Conservation (phyloP, 2,888 invertebrate genomes). For the Malachius bipustulatus region DNA sequence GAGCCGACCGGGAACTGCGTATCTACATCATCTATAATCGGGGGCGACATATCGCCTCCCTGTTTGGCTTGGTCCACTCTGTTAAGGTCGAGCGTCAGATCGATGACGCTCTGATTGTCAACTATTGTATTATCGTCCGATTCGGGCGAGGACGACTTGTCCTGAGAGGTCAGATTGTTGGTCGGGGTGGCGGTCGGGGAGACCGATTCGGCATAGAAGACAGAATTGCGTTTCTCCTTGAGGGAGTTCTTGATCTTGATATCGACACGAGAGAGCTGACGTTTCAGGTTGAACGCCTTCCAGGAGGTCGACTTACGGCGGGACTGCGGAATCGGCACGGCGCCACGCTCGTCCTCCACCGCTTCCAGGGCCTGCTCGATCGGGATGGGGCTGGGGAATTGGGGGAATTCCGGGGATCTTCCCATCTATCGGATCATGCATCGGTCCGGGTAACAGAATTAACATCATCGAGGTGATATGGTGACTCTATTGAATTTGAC, state of each 20-base stretch:
- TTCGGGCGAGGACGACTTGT: constrained; percentile 31
- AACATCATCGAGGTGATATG: no score
- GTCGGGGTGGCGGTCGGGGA: constrained; percentile 22
- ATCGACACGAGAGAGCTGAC: constrained; percentile 70
- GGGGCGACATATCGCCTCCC: constrained; percentile 37
- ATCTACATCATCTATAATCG: constrained; percentile 27
- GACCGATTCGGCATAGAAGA: constrained; percentile 31
- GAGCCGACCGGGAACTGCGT: constrained; percentile 27
- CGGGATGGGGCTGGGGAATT: constrained; percentile 38
- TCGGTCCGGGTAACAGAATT: constrained; percentile 30
- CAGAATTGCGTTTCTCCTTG: constrained; percentile 36
- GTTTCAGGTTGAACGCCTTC: constrained; percentile 70
- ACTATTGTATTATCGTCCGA: constrained; percentile 32
- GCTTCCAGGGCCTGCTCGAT: constrained; percentile 40
- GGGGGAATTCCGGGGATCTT: constrained; percentile 34
- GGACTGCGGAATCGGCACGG: constrained; percentile 30
- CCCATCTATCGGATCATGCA: constrained; percentile 35
- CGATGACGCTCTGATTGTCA: constrained; percentile 24
- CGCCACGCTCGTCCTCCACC: constrained; percentile 33
- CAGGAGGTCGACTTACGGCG: constrained; percentile 55
- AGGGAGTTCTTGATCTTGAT: constrained; percentile 53
- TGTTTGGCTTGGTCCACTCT: constrained; percentile 19
- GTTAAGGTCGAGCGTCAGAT: constrained; percentile 12
- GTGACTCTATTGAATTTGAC: no score
- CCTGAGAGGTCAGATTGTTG: constrained; percentile 28